phyloP scores from a whole-genome alignment of 1,140 invertebrate genomes.

The Euwallacea fornicatus region DNA sequence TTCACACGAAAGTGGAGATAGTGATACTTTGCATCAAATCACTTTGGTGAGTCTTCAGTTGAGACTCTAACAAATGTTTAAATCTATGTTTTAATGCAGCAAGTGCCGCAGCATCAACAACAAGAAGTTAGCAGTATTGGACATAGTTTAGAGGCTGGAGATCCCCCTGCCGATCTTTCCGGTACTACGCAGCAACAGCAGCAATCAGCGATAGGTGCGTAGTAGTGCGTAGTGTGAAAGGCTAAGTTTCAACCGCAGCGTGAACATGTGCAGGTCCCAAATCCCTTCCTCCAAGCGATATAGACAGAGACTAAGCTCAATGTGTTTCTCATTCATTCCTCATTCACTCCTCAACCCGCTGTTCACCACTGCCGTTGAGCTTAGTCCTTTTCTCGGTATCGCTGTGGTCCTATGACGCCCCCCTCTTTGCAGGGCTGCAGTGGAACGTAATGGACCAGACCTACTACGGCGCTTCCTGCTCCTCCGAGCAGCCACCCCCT shows the following conservation, averaged over 20 bases:
- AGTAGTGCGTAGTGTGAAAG: slow-evolving; percentile 28
- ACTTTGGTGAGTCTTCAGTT: slow-evolving; percentile 44
- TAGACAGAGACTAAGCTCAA: slow-evolving; percentile 49
- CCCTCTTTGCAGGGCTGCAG: slow-evolving; percentile 65
- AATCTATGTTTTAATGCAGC: slow-evolving; percentile 39
- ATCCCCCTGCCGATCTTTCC: slow-evolving; percentile 42
- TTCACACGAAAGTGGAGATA: slow-evolving; percentile 49
- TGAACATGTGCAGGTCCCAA: slow-evolving; percentile 40
- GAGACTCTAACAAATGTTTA: not conserved
- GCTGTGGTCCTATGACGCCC: slow-evolving; percentile 10
- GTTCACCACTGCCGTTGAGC: slow-evolving; percentile 50
- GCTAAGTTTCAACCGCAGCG: slow-evolving; percentile 52
- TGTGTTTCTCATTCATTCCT: slow-evolving; percentile 20
- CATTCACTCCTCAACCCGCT: not conserved
- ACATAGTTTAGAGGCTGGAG: slow-evolving; percentile 10
- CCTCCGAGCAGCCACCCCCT: slow-evolving; percentile 47
- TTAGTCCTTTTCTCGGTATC: slow-evolving; percentile 42
- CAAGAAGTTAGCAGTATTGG: slow-evolving; percentile 38
- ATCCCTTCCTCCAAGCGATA: slow-evolving; percentile 35
- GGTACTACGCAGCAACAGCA: slow-evolving; percentile 36
- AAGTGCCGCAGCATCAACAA: slow-evolving; percentile 49
- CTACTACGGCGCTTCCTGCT: slow-evolving; percentile 63
- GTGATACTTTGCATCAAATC: slow-evolving; percentile 47
- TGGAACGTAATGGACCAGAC: slow-evolving; percentile 71
- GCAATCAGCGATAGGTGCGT: slow-evolving; percentile 29